Conservation (phyloP, 2,888 invertebrate genomes). For the Drosophila longiperda region DNA sequence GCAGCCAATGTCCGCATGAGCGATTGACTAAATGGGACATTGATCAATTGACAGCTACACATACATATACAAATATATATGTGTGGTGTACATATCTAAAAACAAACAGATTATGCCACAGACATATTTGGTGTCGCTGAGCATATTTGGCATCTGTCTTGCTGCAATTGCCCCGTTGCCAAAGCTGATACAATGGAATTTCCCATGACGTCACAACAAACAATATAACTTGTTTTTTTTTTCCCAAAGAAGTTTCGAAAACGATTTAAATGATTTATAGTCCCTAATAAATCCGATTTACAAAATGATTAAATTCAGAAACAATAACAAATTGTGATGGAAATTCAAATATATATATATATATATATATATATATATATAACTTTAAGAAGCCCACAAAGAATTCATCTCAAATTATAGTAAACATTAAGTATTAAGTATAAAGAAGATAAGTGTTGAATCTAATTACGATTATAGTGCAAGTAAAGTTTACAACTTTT, state of each 20-base stretch:
- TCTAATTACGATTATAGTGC: neutral
- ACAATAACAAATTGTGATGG: no score
- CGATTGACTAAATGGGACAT: conserved; percentile 15
- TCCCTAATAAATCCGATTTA: neutral
- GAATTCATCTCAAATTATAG: neutral
- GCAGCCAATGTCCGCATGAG: conserved; percentile 33
- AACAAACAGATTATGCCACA: conserved; percentile 30
- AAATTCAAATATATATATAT: no score
- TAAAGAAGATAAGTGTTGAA: neutral
- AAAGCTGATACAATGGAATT: conserved; percentile 43
- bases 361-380: neutral
- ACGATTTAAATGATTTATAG: neutral
- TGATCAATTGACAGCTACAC: conserved; percentile 23
- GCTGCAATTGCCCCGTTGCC: conserved; percentile 50
- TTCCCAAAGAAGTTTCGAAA: neutral
- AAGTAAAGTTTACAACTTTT: neutral
- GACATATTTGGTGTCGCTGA: conserved; percentile 44
- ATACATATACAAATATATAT: conserved; percentile 1
- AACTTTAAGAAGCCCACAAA: neutral
- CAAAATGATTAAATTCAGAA: neutral
- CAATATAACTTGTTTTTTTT: neutral
- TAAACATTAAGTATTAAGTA: neutral
- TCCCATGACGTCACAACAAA: conserved; percentile 39
- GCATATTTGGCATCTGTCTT: conserved; percentile 42
- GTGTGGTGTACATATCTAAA: conserved; percentile 37